Evolutionary conservation across 1,140 invertebrate genomes (phyloP), one percentile per base, ranked within the genome.

Genomic region (Leptoteleia sp.): DNA sequence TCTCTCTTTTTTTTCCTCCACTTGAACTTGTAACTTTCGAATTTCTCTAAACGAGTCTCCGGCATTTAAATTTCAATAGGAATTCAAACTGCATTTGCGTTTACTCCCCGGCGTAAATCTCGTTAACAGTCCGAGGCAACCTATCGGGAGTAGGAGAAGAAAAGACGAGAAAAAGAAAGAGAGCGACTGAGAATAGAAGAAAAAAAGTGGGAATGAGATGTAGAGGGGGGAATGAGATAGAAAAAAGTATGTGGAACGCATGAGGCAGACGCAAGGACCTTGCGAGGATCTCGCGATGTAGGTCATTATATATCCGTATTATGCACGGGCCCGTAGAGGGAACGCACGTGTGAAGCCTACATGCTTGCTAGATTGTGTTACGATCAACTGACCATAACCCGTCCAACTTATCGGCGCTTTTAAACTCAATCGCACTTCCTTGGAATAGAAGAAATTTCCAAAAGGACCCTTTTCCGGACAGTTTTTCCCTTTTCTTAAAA

Each of bases 321-420:
- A 82, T 82, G 84, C 77, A 81, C 70, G 57, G 57, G 29, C 52
- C 76, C 79, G 80, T 81, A 77, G 81, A 80, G 79, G 65, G 71
- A 85, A 67, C 78, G 80, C 83, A 85, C 84, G 84, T 85, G 83
- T 81, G 67, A 81, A 86, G 81, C 83, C 85, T 87, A 86, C 83
- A 86, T 85, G 84, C 71, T 83, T 86, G 84, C 83, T 85, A 82
- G 83, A 80, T 82, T 85, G 83, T 85, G 38, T 71, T 80, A 79
- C 71, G 65, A 75, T 81, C 82, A 85, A 71, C 82, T 83, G 72
- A 82, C 76, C 84, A 83, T 82, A 85, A 85, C 84, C n/a, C 71
- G 55, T 54, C 76, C 17, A 79, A 79, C 48, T 68, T 79, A 70
- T 72, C 76, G 48, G 38, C 43, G 67, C 16, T 70, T 67, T 78